Conservation (phyloP, 1,140 invertebrate species). For the Oncopeltus fasciatus region DNA sequence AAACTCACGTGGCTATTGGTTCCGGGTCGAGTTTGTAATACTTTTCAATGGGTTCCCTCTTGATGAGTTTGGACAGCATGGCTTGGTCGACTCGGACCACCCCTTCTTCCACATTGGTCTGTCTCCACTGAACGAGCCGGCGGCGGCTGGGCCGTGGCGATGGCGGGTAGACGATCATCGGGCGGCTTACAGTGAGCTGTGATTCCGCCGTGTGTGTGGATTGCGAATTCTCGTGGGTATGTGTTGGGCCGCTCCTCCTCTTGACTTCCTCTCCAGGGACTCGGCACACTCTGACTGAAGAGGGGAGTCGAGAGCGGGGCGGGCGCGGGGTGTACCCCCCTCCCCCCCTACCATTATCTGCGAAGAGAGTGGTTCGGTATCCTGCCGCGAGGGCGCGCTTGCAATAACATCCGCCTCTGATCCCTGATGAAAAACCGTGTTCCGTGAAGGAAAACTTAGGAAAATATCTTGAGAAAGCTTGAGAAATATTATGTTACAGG, state of each 20-base stretch:
- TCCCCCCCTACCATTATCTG: not conserved
- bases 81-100: slow-evolving; percentile 27
- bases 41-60: slow-evolving; percentile 28
- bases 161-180: slow-evolving; percentile 9
- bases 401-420: not conserved
- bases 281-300: not conserved
- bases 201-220: too few relatives aligned
- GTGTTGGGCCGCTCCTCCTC: not conserved
- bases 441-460: too few relatives aligned
- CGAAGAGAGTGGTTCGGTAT: not conserved
- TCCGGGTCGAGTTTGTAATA: slow-evolving; percentile 28
- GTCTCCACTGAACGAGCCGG: slow-evolving; percentile 27
- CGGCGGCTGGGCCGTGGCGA: slow-evolving; percentile 10
- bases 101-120: slow-evolving; percentile 27
- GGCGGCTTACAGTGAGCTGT: not conserved
- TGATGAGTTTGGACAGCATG: slow-evolving; percentile 27
- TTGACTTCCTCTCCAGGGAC: not conserved
- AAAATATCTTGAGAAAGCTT: too few relatives aligned
- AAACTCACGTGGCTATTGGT: slow-evolving; percentile 29
- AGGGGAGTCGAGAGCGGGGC: not conserved
- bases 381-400: not conserved
- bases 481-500: too few relatives aligned
- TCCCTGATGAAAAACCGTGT: too few relatives aligned
- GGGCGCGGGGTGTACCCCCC: not conserved
- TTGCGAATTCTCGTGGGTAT: too few relatives aligned